A percentile compares a stretch with the other conserved stretches of the same genome.
phyloP scores from a whole-genome alignment of 2,888 invertebrate genomes.

The Napeogenes sylphis region DNA sequence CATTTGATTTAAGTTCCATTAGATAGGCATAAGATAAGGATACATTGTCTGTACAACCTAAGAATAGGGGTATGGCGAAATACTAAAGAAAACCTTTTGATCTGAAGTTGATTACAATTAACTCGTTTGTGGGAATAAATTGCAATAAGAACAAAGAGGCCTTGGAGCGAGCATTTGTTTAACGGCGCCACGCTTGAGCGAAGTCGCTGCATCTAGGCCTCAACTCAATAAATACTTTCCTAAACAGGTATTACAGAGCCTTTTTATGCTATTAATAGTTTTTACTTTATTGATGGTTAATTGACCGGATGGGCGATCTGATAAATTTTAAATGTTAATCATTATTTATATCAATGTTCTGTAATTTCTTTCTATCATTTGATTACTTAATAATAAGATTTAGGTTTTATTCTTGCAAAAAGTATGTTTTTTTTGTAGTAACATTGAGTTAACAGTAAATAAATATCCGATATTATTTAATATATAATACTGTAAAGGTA shows the following conservation, averaged over 20 bases:
- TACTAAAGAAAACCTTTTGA: slow-evolving; percentile 55
- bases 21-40: slow-evolving; percentile 31
- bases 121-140: slow-evolving; percentile 65
- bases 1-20: neutral
- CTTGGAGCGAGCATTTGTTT: slow-evolving; percentile 51
- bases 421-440: too few relatives aligned
- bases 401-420: neutral
- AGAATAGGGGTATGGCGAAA: slow-evolving; percentile 49
- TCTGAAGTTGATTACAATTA: slow-evolving; percentile 60
- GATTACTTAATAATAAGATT: neutral
- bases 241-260: slow-evolving; percentile 3
- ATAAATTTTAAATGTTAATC: too few relatives aligned
- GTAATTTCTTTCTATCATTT: neutral
- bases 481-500: too few relatives aligned
- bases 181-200: slow-evolving; percentile 46
- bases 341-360: too few relatives aligned
- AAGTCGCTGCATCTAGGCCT: slow-evolving; percentile 20
- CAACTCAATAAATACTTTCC: slow-evolving; percentile 20
- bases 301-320: too few relatives aligned
- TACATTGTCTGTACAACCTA: slow-evolving; percentile 36
- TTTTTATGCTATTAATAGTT: neutral
- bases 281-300: too few relatives aligned
- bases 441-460: too few relatives aligned
- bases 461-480: too few relatives aligned
- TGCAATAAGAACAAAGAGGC: slow-evolving; percentile 65